phyloP scores from a whole-genome alignment of 1,140 invertebrate genomes.

The Pseudomyrmex gracilis region DNA sequence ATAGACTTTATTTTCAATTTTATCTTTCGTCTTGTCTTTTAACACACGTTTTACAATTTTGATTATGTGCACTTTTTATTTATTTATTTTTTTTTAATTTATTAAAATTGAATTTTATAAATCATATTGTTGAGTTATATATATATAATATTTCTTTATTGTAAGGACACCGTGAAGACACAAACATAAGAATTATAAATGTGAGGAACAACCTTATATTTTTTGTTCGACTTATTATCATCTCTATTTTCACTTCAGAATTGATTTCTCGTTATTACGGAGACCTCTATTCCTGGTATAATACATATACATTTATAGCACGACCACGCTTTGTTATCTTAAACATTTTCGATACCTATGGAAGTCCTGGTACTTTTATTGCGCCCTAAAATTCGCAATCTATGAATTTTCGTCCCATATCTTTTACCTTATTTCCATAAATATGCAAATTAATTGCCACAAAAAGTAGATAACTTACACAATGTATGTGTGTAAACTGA shows the following conservation, averaged over 20 bases:
- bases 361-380: background rate
- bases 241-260: conserved; percentile 5
- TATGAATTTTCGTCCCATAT: background rate
- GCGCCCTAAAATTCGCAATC: background rate
- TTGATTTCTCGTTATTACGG: conserved; percentile 40
- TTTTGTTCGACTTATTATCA: too few relatives aligned
- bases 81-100: too few relatives aligned
- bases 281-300: conserved; percentile 3
- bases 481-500: background rate
- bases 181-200: background rate
- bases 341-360: conserved; percentile 22
- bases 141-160: too few relatives aligned
- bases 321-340: background rate
- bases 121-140: too few relatives aligned
- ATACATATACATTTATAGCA: conserved; percentile 27
- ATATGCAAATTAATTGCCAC: background rate
- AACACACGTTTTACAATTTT: background rate
- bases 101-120: too few relatives aligned
- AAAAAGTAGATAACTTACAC: background rate
- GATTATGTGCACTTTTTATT: too few relatives aligned
- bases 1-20: background rate
- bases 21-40: background rate
- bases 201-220: background rate
- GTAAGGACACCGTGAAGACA: too few relatives aligned
- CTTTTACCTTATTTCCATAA: too few relatives aligned